These are phyloP conservation scores for Venusia cambrica DNA, from an alignment of 2,888 invertebrate genomes.

Conservation along the genomic window DNA sequence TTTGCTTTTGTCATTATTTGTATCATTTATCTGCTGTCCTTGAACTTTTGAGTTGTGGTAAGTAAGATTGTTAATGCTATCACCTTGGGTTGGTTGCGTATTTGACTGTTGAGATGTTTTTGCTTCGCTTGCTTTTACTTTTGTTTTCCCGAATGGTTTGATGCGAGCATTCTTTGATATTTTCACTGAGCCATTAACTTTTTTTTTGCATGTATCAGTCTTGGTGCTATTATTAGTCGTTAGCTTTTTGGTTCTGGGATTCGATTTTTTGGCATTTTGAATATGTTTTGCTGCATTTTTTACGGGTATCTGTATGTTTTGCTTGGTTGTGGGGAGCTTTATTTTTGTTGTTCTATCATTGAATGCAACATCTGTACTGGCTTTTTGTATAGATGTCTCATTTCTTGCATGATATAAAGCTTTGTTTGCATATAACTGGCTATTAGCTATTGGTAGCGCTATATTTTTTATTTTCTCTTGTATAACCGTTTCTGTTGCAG, in stretches of 20 bases:
- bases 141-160: too few species aligned
- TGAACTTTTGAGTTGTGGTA: background rate
- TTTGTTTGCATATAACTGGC: too few species aligned
- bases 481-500: slow-evolving; percentile 2
- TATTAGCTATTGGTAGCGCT: too few species aligned
- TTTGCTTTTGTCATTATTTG: background rate
- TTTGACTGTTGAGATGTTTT: too few species aligned
- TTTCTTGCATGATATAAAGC: too few species aligned
- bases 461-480: slow-evolving; percentile 6
- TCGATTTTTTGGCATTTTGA: background rate
- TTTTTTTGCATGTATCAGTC: background rate
- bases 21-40: background rate
- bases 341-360: slow-evolving; percentile 5
- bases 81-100: background rate
- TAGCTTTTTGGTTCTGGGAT: slow-evolving; percentile 3
- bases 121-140: too few species aligned
- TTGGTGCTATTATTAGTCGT: slow-evolving; percentile 4
- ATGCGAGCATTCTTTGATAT: too few species aligned
- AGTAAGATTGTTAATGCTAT: slow-evolving; percentile 6
- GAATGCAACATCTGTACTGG: slow-evolving; percentile 1
- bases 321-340: slow-evolving; percentile 3
- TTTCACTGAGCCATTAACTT: too few species aligned
- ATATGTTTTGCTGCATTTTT: background rate
- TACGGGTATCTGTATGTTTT: background rate
- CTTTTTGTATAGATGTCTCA: too few species aligned